Conservation (phyloP, 2,888 invertebrate species). For the Harpalus rubripes region DNA sequence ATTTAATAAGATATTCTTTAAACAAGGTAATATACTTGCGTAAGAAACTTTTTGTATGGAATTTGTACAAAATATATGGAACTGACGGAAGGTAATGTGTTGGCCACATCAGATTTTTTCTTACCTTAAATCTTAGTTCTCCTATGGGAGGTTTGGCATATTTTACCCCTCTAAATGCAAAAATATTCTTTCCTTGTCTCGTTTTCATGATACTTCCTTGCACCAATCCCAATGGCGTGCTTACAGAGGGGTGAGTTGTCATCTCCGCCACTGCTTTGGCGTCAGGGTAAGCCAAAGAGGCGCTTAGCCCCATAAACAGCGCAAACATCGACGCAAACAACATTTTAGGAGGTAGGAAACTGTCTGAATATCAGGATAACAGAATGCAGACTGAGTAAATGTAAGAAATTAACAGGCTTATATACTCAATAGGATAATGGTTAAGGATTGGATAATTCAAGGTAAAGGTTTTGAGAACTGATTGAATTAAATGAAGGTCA, state of each 20-base stretch:
- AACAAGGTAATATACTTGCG: too few species aligned
- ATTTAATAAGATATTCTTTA: too few species aligned
- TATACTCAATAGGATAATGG: background rate
- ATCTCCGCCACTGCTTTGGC: constrained; percentile 70
- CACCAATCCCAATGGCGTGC: constrained; percentile 72
- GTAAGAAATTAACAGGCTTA: background rate
- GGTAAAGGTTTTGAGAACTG: constrained; percentile 13
- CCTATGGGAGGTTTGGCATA: constrained; percentile 75
- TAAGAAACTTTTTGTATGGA: too few species aligned
- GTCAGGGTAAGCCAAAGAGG: constrained; percentile 59
- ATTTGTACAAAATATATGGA: too few species aligned
- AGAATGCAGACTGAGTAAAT: background rate
- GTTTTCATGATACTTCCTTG: constrained; percentile 72
- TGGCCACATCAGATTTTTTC: too few species aligned
- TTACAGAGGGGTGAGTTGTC: constrained; percentile 69
- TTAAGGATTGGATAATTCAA: constrained; percentile 27
- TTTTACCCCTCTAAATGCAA: constrained; percentile 74
- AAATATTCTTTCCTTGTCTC: constrained; percentile 72
- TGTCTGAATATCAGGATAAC: background rate
- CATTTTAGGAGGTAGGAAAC: background rate
- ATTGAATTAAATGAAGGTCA: background rate
- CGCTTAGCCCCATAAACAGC: constrained; percentile 49
- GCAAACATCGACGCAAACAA: constrained; percentile 59
- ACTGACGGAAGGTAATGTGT: too few species aligned
- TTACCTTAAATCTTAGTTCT: constrained; percentile 76